Evolutionary conservation across 2,113 vertebrate species (phyloP).

Genomic region (Blennius ocellaris): DNA sequence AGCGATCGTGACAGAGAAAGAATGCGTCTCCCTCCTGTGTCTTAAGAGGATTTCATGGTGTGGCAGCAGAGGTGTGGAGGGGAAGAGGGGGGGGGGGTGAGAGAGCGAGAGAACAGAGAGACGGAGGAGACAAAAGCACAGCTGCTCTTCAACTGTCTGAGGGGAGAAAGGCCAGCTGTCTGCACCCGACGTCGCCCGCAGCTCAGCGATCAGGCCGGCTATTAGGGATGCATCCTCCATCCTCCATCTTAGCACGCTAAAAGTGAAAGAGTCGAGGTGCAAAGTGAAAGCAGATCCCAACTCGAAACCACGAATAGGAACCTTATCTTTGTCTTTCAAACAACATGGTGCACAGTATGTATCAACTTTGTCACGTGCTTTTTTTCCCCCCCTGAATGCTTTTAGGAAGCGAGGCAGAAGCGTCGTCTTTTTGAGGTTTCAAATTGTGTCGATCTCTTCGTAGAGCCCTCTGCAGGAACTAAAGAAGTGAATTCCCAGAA

Average conservation of each 20-base stretch:
- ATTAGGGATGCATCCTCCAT: slow-evolving; percentile 36
- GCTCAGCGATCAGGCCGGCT: slow-evolving; percentile 29
- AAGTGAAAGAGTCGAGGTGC: not conserved
- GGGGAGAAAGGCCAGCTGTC: slow-evolving; percentile 64
- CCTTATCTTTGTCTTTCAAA: not conserved
- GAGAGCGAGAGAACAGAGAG: slow-evolving; percentile 39
- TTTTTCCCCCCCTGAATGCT: too few relatives aligned
- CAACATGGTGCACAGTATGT: not conserved
- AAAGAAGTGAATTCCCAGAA: not conserved
- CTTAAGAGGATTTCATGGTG: slow-evolving; percentile 80
- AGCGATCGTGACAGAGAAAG: slow-evolving; percentile 37
- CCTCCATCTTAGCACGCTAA: slow-evolving; percentile 1
- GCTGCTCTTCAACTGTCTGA: slow-evolving; percentile 71
- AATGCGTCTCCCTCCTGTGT: slow-evolving; percentile 48
- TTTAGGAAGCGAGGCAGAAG: too few relatives aligned
- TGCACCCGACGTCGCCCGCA: slow-evolving; percentile 21
- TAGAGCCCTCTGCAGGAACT: not conserved
- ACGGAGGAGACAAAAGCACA: slow-evolving; percentile 77
- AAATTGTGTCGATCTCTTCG: not conserved
- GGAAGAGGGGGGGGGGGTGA: not conserved
- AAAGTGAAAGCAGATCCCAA: slow-evolving; percentile 4
- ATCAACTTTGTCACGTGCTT: not conserved
- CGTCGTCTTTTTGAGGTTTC: too few relatives aligned
- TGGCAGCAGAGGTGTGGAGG: slow-evolving; percentile 55
- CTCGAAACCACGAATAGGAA: too few relatives aligned